Percentiles rank a stretch among this genome's conserved stretches.
Conservation (phyloP, 2,888 invertebrate species). For the Bellardia bayeri region DNA sequence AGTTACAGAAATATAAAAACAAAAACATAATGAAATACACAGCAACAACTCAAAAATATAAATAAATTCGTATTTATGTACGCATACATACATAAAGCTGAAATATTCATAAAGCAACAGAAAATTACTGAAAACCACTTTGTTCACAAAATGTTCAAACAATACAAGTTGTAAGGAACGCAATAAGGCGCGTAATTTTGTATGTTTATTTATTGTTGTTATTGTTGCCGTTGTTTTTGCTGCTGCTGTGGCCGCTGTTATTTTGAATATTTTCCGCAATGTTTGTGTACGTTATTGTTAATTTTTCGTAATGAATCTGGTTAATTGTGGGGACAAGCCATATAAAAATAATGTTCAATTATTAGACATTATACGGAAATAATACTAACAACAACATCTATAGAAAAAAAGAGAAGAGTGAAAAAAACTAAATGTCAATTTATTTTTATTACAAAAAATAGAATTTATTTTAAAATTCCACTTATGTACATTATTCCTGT, state of each 20-base stretch:
- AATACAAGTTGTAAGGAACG: slow-evolving; percentile 52
- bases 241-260: background rate
- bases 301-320: slow-evolving; percentile 62
- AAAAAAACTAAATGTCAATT: slow-evolving; percentile 15
- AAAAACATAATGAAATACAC: background rate
- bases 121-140: slow-evolving; percentile 41
- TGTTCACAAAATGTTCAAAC: slow-evolving; percentile 43
- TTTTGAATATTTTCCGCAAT: slow-evolving; percentile 68
- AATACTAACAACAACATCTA: slow-evolving; percentile 29
- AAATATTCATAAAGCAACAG: slow-evolving; percentile 13
- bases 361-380: slow-evolving; percentile 57
- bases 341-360: slow-evolving; percentile 64
- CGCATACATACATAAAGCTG: background rate
- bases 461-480: slow-evolving; percentile 25
- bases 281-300: slow-evolving; percentile 52
- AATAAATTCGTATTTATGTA: slow-evolving; percentile 9
- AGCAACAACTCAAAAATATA: slow-evolving; percentile 14
- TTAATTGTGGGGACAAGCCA: slow-evolving; percentile 64
- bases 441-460: background rate
- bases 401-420: background rate
- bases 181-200: slow-evolving; percentile 67
- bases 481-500: background rate
- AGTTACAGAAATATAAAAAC: slow-evolving; percentile 29
- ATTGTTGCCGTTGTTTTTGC: background rate
- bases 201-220: slow-evolving; percentile 4